Base-by-base conservation (phyloP, 1,140 invertebrate genomes). In the Asbolus verrucosus region DNA sequence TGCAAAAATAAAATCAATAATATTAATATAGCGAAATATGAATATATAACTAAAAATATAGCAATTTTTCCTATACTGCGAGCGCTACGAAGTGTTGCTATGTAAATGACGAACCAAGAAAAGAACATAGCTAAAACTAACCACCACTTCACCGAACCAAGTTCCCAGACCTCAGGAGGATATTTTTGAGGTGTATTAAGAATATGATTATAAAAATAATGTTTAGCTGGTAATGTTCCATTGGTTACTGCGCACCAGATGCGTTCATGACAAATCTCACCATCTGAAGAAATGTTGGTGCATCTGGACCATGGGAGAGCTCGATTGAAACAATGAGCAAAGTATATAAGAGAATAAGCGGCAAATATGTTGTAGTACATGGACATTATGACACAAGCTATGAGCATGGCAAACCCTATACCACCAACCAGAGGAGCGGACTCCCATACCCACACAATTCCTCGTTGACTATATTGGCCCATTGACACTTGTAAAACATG, bases 311-410 rank as follows among this genome's bases (percentile, higher is more conserved):
- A 69, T 1, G 67, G 67, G 46, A 69, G 27, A 16, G 46, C n/a
- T n/a, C 1, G 6, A 19, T 62, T 33, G 27, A 69, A 69, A 27
- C 59, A 69, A 43, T 36, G 33, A 8, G 67, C 6, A 27, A 69
- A 62, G 43, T 69, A 69, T 1, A 69, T 24, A 2, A 69, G 38
- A 1, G 54, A 39, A 21, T 69, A 69, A 13, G 59, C 38, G 14
- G 67, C 67, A 14, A 62, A 69, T 11, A 46, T 60, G 30, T 69
- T 69, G 21, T 69, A 36, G 16, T 62, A 69, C 15, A 61, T 50
- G 9, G 54, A 54, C 1, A 69, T 31, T 0, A 61, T 13, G 1
- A 62, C 1, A 21, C 67, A 62, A 3, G 43, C 14, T 14, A 30
- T 15, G 6, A 69, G 30, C 24, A 59, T 46, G 0, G 67, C 19